These are phyloP conservation scores for Perizoma affinitatum DNA, from an alignment of 2,888 invertebrate species.

Conservation along the genomic window DNA sequence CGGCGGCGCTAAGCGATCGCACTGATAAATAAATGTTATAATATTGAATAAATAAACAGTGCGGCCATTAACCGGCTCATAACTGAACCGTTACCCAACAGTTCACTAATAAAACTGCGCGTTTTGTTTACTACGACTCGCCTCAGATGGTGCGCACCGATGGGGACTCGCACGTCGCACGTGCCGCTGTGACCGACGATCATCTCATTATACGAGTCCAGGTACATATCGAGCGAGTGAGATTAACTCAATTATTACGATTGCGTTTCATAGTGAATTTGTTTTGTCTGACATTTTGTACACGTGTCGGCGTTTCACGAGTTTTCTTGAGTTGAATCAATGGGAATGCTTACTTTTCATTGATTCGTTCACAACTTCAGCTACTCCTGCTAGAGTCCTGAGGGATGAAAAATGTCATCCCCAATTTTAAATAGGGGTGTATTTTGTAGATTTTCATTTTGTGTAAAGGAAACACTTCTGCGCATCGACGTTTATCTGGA, in stretches of 20 bases:
- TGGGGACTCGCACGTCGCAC: constrained; percentile 24
- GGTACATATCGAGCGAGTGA: constrained; percentile 25
- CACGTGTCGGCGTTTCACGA: too few species aligned
- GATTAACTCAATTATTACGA: constrained; percentile 15
- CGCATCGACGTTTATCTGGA: too few species aligned
- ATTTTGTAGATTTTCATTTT: too few species aligned
- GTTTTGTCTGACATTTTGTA: neutral
- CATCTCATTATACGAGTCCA: constrained; percentile 34
- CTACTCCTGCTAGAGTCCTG: too few species aligned
- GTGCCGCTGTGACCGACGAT: constrained; percentile 26
- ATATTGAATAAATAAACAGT: constrained; percentile 40
- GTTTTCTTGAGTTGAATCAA: too few species aligned
- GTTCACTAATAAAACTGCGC: constrained; percentile 45
- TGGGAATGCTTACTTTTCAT: too few species aligned
- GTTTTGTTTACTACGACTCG: constrained; percentile 56
- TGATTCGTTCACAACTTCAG: too few species aligned
- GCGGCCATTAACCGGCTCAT: constrained; percentile 33
- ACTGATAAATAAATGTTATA: constrained; percentile 39
- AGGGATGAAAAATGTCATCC: too few species aligned
- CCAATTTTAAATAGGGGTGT: too few species aligned
- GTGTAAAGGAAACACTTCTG: too few species aligned
- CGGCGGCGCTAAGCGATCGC: constrained; percentile 29
- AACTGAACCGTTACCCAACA: constrained; percentile 38
- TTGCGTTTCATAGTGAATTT: constrained; percentile 2
- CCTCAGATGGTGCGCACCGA: too few species aligned